Base-by-base conservation (phyloP, 2,888 invertebrate species). In the Parnassius glacialis region DNA sequence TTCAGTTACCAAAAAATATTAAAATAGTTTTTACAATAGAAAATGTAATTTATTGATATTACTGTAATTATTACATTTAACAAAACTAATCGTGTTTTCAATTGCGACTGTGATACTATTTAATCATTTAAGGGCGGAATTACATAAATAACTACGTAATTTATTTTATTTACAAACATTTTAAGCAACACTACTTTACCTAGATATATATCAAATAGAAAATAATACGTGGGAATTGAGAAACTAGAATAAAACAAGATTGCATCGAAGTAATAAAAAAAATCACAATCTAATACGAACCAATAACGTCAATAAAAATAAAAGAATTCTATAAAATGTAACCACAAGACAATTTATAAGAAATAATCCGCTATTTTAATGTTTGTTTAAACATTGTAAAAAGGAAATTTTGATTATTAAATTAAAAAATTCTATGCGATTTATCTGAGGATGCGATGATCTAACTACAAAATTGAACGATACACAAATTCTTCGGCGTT, bases 121-220 rank as follows among this genome's bases (percentile, higher is more conserved):
- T 57, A 53, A 67, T 63, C 63, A 70, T 68, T 69, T 69, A 63
- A 67, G 89, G 85, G 83, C 87, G 87, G 89, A 86, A 76, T 82
- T 83, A 86, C 83, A 84, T 71, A 84, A 81, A 83, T 79, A 67
- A 77, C 89, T 89, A 90, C 86, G 68, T 73, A 74, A 74, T 80
- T 73, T 74, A 65, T 79, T 83, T 76, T 87, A 88, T 89, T 81
- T 90, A 90, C 87, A 90, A 82, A 83, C 81, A 83, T 79, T 78
- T 80, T 80, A 87, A 87, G 89, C 87, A 66, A 70, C 74, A 75
- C 83, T 81, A 84, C 79, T 52, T 61, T 66, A 59, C 53, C 63
- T 66, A 66, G 25, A 57, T 63, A 56, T 65, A 68, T 10, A 9
- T 42, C 9, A 52, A 52, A 52, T 41, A n/a, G 11, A 52, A 52